A percentile compares a stretch with the other conserved stretches of the same genome.
phyloP scores from a whole-genome alignment of 92 coral and sea anemone genomes.

The Bergia puertoricense region DNA sequence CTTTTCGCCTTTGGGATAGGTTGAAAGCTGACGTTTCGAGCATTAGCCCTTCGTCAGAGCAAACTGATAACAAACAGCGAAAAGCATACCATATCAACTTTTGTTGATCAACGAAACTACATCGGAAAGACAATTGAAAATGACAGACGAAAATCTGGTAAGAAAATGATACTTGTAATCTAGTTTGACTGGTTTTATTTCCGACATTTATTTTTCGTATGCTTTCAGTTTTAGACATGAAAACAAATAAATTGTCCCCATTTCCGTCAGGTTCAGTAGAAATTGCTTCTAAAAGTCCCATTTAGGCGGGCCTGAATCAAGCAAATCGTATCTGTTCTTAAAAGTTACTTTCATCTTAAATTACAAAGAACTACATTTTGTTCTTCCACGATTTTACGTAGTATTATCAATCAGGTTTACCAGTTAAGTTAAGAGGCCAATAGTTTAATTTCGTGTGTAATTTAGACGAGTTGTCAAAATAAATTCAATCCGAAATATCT shows the following conservation, averaged over 20 bases:
- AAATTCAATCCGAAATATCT: background rate
- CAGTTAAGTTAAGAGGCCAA: background rate
- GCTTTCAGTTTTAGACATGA: background rate
- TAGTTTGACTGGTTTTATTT: background rate
- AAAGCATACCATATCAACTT: no score
- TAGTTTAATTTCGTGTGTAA: background rate
- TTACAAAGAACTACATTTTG: background rate
- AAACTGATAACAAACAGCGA: no score
- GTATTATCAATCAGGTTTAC: background rate
- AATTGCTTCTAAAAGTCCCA: background rate
- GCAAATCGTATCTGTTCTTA: background rate
- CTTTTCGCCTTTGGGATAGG: no score
- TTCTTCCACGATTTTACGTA: background rate
- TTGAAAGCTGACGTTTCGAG: no score
- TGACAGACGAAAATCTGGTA: background rate
- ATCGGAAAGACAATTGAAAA: background rate
- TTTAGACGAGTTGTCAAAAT: background rate
- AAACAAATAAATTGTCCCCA: background rate
- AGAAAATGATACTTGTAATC: background rate
- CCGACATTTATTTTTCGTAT: constrained; percentile 16
- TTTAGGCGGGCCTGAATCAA: background rate
- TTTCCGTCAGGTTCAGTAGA: background rate
- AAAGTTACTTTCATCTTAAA: background rate
- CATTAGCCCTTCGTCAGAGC: no score
- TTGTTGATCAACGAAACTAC: background rate